Percentiles rank a stretch among this genome's conserved stretches.
Conservation (phyloP, 2,797 vertebrate genomes). For the Miichthys miiuy region DNA sequence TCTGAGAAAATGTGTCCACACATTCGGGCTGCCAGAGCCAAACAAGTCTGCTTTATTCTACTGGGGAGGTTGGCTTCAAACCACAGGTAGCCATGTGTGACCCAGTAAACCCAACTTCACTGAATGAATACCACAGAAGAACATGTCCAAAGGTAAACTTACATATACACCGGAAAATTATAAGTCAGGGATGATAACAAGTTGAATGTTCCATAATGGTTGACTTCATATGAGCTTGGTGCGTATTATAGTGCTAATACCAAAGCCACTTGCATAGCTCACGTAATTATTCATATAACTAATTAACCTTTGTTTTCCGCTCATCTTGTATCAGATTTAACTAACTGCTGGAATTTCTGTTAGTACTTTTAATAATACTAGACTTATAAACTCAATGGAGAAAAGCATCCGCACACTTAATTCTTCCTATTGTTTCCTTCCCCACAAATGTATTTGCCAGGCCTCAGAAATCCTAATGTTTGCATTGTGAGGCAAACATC, state of each 20-base stretch:
- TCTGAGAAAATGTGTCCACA: slow-evolving; percentile 74
- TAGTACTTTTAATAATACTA: too few species aligned
- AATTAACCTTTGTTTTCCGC: too few species aligned
- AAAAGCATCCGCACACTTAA: too few species aligned
- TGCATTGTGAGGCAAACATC: too few species aligned
- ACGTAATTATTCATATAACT: not conserved
- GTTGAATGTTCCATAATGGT: too few species aligned
- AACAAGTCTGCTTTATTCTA: slow-evolving; percentile 69
- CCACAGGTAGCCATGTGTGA: slow-evolving; percentile 66
- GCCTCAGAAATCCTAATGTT: too few species aligned
- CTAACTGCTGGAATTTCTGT: too few species aligned
- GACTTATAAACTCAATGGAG: too few species aligned
- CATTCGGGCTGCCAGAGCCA: slow-evolving; percentile 55
- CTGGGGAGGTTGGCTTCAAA: slow-evolving; percentile 61
- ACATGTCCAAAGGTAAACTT: slow-evolving; percentile 20
- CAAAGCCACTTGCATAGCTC: not conserved
- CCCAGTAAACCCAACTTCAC: slow-evolving; percentile 44
- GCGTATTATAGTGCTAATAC: not conserved
- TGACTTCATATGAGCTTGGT: not conserved
- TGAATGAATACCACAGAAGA: slow-evolving; percentile 40
- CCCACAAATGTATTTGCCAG: too few species aligned
- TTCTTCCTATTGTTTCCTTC: too few species aligned
- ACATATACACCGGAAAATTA: not conserved
- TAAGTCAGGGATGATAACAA: too few species aligned
- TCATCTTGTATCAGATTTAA: too few species aligned